phyloP scores from a whole-genome alignment of 2,888 invertebrate species.

The Sphaerophoria taeniata region DNA sequence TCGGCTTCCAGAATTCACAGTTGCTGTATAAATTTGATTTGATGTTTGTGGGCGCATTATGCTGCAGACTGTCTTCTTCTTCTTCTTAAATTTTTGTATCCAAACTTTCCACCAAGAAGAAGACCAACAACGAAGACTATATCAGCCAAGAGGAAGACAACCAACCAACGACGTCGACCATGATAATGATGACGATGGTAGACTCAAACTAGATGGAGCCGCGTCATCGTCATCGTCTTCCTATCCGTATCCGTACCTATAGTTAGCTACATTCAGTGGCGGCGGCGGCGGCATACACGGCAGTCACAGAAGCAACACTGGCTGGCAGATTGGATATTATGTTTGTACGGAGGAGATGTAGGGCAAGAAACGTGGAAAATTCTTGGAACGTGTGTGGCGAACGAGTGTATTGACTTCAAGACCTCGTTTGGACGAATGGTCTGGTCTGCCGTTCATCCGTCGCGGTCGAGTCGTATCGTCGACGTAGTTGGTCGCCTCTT shows the following conservation, averaged over 20 bases:
- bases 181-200: conserved; percentile 62
- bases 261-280: conserved; percentile 13
- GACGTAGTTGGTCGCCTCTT: conserved; percentile 27
- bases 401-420: conserved; percentile 75
- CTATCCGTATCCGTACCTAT: neutral
- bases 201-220: conserved; percentile 60
- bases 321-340: conserved; percentile 37
- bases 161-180: conserved; percentile 40
- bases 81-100: conserved; percentile 47
- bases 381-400: conserved; percentile 76
- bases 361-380: conserved; percentile 75
- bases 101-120: conserved; percentile 45
- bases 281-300: conserved; percentile 45
- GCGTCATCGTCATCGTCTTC: neutral
- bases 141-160: conserved; percentile 53
- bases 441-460: conserved; percentile 57
- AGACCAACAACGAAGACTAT: conserved; percentile 33
- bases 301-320: conserved; percentile 51
- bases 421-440: conserved; percentile 73
- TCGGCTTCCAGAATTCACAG: conserved; percentile 63
- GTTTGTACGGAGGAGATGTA: conserved; percentile 62
- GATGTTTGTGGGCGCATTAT: conserved; percentile 66
- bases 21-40: conserved; percentile 56
- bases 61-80: neutral
- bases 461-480: conserved; percentile 17